Evolutionary conservation across 1,140 invertebrate species (phyloP), one percentile per base, ranked within the genome.

Genomic region (Ptiloglossa arizonensis): DNA sequence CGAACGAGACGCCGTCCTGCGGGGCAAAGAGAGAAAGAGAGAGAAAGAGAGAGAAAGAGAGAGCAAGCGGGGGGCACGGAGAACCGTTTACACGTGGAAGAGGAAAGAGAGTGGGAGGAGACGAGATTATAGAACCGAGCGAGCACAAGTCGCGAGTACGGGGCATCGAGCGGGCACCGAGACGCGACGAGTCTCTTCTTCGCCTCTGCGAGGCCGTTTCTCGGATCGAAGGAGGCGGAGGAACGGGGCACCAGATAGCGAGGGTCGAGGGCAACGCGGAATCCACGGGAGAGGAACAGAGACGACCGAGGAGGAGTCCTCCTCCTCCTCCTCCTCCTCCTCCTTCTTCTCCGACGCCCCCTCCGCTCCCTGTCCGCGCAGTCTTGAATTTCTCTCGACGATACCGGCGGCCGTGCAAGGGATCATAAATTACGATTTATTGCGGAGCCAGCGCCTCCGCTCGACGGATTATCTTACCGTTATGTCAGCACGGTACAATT

Each of bases 361-460:
- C n/a, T 57, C 71, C 41, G 48, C 17, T 69, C 59, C 54, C 72
- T 57, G 52, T 68, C 64, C 27, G 77, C 57, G 77, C 62, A 79
- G 82, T 88, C 86, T 89, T 88, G 88, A 87, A 89, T 89, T 85
- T 90, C 90, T 89, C 86, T 89, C 86, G 80, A 82, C 86, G 87
- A 90, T 90, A 89, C 84, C 87, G 83, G 82, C 74, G 82, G 81
- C 74, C 79, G 84, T 78, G 76, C 69, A 54, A 44, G 76, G 86
- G 88, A 89, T 90, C 90, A 89, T 92, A 91, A 92, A 91, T 92
- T 90, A 92, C 90, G 83, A 91, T 90, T 91, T 91, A 91, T 92
- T 90, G 88, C 89, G 77, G 83, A 89, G 89, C 82, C 86, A 89
- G 88, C 87, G 90, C 88, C 89, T 92, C 86, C 87, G 86, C 87